Conservation (phyloP, 2,113 vertebrate genomes). For the Martes martes region DNA sequence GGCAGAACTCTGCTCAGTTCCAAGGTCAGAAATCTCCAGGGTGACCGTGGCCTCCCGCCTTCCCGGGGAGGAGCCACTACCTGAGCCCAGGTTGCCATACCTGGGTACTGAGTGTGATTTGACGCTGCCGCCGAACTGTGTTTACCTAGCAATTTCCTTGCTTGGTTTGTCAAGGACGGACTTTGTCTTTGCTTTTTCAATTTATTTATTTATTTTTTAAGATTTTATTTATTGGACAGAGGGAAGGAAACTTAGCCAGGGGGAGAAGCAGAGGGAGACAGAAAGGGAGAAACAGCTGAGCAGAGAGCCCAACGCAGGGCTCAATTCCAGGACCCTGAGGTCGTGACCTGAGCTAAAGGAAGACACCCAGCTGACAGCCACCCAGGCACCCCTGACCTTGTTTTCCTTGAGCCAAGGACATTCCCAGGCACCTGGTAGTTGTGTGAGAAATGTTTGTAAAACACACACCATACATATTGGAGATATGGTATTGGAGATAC, state of each 20-base stretch:
- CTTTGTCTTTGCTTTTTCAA: neutral
- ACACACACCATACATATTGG: neutral
- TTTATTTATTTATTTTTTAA: neutral
- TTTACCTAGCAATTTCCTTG: neutral
- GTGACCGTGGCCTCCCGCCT: neutral
- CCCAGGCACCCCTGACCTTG: neutral
- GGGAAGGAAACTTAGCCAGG: neutral
- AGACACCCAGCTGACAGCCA: neutral
- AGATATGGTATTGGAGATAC: too few relatives aligned
- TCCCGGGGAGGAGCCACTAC: accelerated
- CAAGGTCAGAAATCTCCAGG: neutral
- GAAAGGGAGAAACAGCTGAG: neutral
- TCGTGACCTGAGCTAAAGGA: neutral
- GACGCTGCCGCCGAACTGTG: neutral
- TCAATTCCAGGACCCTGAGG: neutral
- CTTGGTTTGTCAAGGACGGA: neutral
- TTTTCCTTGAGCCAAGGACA: neutral
- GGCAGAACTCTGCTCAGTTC: neutral
- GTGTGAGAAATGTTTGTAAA: neutral
- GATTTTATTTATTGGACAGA: neutral
- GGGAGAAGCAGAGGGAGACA: neutral
- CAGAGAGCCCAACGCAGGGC: neutral
- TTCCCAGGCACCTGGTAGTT: neutral
- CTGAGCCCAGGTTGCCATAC: accelerated
- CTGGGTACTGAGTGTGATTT: accelerated